Conservation (phyloP, 1,140 invertebrate species). For the Anadara kagoshimensis region DNA sequence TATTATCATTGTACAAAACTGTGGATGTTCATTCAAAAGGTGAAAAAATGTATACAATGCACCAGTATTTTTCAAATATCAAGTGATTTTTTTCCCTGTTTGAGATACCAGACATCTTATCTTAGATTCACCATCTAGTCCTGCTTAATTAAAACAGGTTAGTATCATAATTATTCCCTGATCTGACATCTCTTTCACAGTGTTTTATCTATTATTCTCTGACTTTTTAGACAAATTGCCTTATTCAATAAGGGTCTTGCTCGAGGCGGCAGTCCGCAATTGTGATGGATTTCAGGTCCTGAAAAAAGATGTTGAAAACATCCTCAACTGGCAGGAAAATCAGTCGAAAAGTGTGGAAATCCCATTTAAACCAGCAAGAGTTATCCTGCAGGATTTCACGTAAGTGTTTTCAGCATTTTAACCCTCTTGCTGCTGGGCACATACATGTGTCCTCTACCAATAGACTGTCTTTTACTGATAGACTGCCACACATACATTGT, state of each 20-base stretch:
- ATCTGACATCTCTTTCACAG: no score
- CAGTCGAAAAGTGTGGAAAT: conserved; percentile 92
- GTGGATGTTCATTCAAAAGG: neutral
- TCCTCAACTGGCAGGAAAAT: conserved; percentile 92
- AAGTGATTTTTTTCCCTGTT: no score
- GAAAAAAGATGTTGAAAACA: conserved; percentile 90
- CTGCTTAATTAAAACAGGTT: no score
- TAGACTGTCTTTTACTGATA: neutral
- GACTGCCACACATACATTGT: neutral
- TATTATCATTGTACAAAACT: neutral
- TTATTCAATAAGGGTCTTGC: conserved; percentile 92
- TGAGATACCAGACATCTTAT: no score
- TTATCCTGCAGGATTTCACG: conserved; percentile 90
- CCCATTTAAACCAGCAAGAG: conserved; percentile 95
- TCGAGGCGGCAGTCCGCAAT: conserved; percentile 96
- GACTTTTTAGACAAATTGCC: conserved; percentile 83
- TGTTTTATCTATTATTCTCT: no score
- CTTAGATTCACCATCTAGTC: no score
- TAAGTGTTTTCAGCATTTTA: conserved; percentile 50
- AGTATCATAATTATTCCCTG: no score
- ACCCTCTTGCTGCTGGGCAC: neutral
- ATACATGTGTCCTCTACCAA: no score
- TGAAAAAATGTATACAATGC: no score
- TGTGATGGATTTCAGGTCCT: conserved; percentile 95
- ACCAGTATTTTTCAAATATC: no score